Conservation (phyloP, 2,797 vertebrate species). For the Galago senegalensis region DNA sequence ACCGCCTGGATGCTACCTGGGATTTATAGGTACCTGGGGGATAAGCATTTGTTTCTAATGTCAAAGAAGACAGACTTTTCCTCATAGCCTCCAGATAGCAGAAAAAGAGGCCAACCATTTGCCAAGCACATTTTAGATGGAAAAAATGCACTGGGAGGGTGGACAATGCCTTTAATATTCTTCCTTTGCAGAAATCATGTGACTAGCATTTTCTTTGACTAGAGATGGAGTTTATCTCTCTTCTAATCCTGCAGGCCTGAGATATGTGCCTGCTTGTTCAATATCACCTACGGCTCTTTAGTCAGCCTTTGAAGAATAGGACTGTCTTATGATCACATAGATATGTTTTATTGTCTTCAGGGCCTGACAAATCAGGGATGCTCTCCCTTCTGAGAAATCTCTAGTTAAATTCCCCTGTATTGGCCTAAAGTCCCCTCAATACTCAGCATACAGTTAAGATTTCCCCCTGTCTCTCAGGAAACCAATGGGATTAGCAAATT, state of each 20-base stretch:
- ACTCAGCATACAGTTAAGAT: neutral
- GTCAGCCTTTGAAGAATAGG: conserved; percentile 15
- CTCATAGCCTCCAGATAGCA: neutral
- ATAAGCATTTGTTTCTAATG: neutral
- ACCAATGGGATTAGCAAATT: conserved; percentile 33
- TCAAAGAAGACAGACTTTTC: conserved; percentile 7
- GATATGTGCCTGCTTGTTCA: neutral
- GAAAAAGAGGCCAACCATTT: neutral
- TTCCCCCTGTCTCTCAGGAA: conserved; percentile 20
- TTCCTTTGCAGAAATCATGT: conserved; percentile 33
- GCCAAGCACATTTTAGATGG: neutral
- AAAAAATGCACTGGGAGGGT: neutral
- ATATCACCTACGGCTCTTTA: neutral
- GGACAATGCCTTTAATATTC: neutral
- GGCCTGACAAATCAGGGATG: conserved; percentile 29
- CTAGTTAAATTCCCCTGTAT: neutral
- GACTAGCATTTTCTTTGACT: neutral
- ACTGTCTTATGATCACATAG: neutral
- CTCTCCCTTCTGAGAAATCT: neutral
- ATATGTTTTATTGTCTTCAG: conserved; percentile 37
- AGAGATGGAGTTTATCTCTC: neutral
- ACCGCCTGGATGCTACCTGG: neutral
- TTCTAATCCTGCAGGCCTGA: conserved; percentile 23
- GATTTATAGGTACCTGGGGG: conserved; percentile 28
- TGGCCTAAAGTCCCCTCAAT: neutral